Evolutionary conservation across 2,113 vertebrate species (phyloP).

Genomic region (Indicator maculatus): DNA sequence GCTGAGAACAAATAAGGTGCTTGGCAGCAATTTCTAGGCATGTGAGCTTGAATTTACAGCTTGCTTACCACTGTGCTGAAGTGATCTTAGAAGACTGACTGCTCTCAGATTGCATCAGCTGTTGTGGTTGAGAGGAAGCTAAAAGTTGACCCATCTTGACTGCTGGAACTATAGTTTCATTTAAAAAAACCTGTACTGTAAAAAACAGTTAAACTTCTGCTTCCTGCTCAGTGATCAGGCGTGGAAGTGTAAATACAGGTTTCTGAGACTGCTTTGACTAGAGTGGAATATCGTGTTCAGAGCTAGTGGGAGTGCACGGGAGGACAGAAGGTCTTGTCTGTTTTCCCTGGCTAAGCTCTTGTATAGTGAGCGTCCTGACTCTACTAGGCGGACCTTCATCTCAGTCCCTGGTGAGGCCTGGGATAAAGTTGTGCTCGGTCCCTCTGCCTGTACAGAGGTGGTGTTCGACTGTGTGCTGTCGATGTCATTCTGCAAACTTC

Average conservation of each 20-base stretch:
- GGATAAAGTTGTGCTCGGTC: rapidly evolving
- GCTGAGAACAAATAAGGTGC: neutral
- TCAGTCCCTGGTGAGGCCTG: neutral
- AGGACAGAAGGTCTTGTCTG: neutral
- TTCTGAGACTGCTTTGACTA: neutral
- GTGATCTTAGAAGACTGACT: neutral
- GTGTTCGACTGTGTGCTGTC: rapidly evolving
- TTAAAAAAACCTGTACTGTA: neutral
- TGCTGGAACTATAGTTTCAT: neutral
- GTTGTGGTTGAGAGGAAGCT: neutral
- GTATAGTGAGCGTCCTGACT: rapidly evolving
- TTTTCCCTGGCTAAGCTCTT: neutral
- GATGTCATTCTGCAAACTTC: neutral
- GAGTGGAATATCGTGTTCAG: neutral
- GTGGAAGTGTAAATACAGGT: neutral
- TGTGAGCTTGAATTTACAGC: neutral
- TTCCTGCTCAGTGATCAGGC: neutral
- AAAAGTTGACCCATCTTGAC: neutral
- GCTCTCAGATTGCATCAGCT: neutral
- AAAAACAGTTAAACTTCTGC: neutral
- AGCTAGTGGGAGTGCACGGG: neutral
- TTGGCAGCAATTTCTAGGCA: rapidly evolving
- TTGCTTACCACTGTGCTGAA: neutral
- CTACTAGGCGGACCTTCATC: neutral
- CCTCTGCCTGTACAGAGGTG: neutral